phyloP scores from a whole-genome alignment of 2,888 invertebrate species.

The Dryadula phaetusa region DNA sequence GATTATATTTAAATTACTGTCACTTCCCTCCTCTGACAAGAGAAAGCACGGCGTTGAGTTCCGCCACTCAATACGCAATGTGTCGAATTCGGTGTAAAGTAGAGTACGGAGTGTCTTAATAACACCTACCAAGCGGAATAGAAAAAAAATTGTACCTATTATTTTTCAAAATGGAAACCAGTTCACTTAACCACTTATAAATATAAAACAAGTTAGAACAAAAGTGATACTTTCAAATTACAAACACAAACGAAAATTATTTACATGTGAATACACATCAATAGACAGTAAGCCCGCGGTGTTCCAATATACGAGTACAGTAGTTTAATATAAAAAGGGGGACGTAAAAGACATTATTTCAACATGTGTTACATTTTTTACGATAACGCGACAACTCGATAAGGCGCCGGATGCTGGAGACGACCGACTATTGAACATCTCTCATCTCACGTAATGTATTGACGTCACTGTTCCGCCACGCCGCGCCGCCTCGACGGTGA shows the following conservation, averaged over 20 bases:
- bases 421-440: slow-evolving; percentile 12
- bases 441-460: slow-evolving; percentile 8
- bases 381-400: slow-evolving; percentile 27
- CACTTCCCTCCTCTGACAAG: no score
- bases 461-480: not conserved
- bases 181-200: no score
- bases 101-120: no score
- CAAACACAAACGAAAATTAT: not conserved
- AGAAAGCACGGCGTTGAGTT: no score
- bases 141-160: no score
- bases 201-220: no score
- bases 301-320: slow-evolving; percentile 6
- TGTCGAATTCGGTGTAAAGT: no score
- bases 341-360: slow-evolving; percentile 14
- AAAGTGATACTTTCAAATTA: not conserved
- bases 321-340: slow-evolving; percentile 6
- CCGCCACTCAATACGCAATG: no score
- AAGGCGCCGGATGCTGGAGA: slow-evolving; percentile 23
- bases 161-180: no score
- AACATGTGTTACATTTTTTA: slow-evolving; percentile 26
- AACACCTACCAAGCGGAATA: no score
- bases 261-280: not conserved
- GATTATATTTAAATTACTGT: no score
- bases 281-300: not conserved
- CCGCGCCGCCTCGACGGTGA: not conserved